Base-by-base conservation (phyloP, 1,140 invertebrate genomes). In the Papilio polytes region DNA sequence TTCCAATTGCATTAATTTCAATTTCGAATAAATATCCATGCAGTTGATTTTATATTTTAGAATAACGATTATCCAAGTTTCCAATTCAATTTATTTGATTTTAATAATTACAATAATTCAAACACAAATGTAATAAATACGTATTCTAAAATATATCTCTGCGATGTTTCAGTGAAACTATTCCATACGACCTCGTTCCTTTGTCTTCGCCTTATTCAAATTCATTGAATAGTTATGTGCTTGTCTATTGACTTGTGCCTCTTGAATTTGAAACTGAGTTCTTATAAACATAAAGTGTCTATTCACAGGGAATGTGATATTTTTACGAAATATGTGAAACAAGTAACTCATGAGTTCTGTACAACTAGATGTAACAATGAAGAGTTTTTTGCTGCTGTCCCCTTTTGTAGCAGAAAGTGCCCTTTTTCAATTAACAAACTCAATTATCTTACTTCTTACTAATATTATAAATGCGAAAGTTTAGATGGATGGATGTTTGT, bases 1-100 rank as follows among this genome's bases (percentile, higher is more conserved):
- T 88, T 86, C 86, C 84, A 56, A 80, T 36, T 26, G 22, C 46
- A 59, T 66, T 6, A 6, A 31, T 15, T 36, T 70, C 63, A 70
- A 70, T 6, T 70, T 70, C 10, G 4, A 36, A 70, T 3, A 15
- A 2, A 36, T 31, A 18, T 15, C 10, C 4, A 10, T 22, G 20
- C 20, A 20, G n/a, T 59, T 3, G 2, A 20, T 59, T 20, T 22
- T 22, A 26, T 22, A 22, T 59, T 59, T n/a, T 20, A 2, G 1
- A 10, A 59, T 20, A 59, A 22, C 9, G 20, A n/a, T 59, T 59
- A 59, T 20, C 26, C 7, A 20, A 2, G 20, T 59, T 59, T 48
- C 46, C 46, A 48, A 13, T 15, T 56, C 1, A n/a, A n/a, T 18
- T 59, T 59, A 6, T 36, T 41, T 6, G 4, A 9, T 63, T 63